These are phyloP conservation scores for Resseliella maxima DNA, from an alignment of 2,888 invertebrate genomes.

Conservation along the genomic window DNA sequence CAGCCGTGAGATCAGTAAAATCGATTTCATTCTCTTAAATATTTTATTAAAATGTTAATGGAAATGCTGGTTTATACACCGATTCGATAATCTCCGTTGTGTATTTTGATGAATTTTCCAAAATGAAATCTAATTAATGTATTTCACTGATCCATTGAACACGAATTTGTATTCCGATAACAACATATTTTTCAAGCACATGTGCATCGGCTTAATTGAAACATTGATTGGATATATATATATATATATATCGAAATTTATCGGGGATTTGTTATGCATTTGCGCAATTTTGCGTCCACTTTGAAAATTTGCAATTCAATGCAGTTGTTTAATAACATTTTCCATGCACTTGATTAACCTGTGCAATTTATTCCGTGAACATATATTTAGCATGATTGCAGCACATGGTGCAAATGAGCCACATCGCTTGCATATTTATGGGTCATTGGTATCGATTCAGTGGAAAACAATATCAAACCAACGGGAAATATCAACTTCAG, in stretches of 20 bases:
- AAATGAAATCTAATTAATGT: background rate
- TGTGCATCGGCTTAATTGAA: background rate
- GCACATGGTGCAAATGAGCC: constrained; percentile 6
- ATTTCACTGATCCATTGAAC: background rate
- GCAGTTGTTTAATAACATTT: constrained; percentile 24
- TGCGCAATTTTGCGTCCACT: background rate
- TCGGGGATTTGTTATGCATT: background rate
- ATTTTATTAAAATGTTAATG: background rate
- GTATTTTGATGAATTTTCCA: background rate
- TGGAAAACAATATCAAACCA: background rate
- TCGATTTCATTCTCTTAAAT: background rate
- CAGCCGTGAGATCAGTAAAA: background rate
- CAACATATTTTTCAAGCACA: background rate
- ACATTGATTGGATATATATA: background rate
- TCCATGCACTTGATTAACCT: constrained; percentile 39
- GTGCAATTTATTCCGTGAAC: constrained; percentile 32
- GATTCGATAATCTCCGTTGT: background rate
- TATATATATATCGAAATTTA: background rate
- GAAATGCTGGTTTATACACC: background rate
- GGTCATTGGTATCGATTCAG: background rate
- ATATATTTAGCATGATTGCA: background rate
- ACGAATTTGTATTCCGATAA: background rate
- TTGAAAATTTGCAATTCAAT: background rate
- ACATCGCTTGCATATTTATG: constrained; percentile 7
- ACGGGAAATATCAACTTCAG: background rate